A percentile compares a stretch with the other conserved stretches of the same genome.
phyloP scores from a whole-genome alignment of 2,113 vertebrate genomes.

The Oreochromis aureus region DNA sequence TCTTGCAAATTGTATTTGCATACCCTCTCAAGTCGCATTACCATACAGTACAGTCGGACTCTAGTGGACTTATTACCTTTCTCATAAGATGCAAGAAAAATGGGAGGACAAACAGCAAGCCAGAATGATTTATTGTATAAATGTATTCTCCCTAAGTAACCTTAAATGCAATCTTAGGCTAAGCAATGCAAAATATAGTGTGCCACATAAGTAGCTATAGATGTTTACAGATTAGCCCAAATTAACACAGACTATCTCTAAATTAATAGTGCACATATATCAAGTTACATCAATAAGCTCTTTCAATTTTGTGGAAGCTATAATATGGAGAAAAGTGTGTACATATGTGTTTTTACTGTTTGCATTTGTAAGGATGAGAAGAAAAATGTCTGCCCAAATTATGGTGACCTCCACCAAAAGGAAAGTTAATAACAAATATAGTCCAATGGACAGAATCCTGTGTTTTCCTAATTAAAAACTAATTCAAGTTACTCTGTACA shows the following conservation, averaged over 20 bases:
- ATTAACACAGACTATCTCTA: not conserved
- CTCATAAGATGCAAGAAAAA: not conserved
- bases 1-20: slow-evolving; percentile 30
- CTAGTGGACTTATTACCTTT: not conserved
- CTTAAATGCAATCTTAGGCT: not conserved
- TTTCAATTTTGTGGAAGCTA: not conserved
- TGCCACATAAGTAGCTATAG: not conserved
- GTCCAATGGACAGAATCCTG: not conserved
- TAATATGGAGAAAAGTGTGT: not conserved
- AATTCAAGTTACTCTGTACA: not conserved
- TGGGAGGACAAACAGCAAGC: not conserved
- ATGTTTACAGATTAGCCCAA: not conserved
- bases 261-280: not conserved
- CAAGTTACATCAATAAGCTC: not conserved
- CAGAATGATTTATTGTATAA: not conserved
- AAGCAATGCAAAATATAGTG: not conserved
- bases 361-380: not conserved
- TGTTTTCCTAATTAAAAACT: not conserved
- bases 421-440: not conserved
- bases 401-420: not conserved
- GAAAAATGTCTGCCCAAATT: not conserved
- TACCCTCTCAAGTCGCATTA: slow-evolving; percentile 1
- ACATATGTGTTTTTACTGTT: not conserved
- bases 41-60: not conserved
- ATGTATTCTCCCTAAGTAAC: not conserved